Conservation (phyloP, 2,113 vertebrate genomes). For the Halcyon senegalensis region DNA sequence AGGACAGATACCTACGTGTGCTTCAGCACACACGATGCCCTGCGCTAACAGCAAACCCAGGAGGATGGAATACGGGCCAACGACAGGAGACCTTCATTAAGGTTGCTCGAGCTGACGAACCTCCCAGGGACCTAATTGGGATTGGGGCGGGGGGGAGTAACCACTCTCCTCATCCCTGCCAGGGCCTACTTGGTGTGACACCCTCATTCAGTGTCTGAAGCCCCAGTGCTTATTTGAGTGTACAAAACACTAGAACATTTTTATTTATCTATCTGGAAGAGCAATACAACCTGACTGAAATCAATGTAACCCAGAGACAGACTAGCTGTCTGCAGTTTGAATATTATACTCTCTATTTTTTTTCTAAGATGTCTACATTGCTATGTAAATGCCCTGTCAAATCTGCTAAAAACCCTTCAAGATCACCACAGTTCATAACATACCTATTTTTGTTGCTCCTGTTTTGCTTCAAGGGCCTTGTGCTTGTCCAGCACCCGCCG, state of each 20-base stretch:
- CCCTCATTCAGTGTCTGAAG: fast-evolving
- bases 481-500: fast-evolving
- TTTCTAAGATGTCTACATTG: not conserved
- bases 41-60: not conserved
- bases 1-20: not conserved
- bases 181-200: not conserved
- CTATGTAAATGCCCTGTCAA: not conserved
- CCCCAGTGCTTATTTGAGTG: not conserved
- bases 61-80: not conserved
- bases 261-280: not conserved
- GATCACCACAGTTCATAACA: not conserved
- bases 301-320: not conserved
- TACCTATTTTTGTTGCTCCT: not conserved
- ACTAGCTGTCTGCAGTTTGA: not conserved
- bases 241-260: not conserved
- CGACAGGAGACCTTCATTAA: not conserved
- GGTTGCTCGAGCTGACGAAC: not conserved
- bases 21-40: not conserved
- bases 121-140: fast-evolving
- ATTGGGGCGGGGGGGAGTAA: not conserved
- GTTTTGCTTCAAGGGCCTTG: not conserved
- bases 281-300: not conserved
- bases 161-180: not conserved
- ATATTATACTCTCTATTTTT: not conserved
- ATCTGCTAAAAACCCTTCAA: not conserved